Evolutionary conservation across 2,888 invertebrate genomes (phyloP).

Genomic region (Sthenelais limicola): DNA sequence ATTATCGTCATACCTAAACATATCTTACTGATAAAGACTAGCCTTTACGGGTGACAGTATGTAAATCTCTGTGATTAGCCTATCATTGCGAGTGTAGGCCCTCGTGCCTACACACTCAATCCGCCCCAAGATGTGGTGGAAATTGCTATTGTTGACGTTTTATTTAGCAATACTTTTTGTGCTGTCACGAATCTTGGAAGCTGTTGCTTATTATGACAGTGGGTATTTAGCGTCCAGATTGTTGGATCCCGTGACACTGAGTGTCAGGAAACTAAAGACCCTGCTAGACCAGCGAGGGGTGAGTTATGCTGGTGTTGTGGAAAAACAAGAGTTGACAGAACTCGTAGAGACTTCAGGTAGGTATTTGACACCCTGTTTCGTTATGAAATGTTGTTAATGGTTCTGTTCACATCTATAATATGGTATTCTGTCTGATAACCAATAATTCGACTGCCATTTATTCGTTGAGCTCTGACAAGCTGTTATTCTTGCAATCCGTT

Average conservation of each 20-base stretch:
- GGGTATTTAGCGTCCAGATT: conserved; percentile 65
- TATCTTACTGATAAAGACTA: too few relatives aligned
- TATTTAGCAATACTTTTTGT: conserved; percentile 69
- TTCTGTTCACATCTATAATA: too few relatives aligned
- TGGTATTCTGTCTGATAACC: too few relatives aligned
- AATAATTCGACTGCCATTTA: too few relatives aligned
- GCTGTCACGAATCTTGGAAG: conserved; percentile 70
- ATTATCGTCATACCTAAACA: too few relatives aligned
- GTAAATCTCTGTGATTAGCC: background rate
- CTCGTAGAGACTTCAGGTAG: conserved; percentile 72
- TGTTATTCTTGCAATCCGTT: too few relatives aligned
- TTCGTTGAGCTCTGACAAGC: too few relatives aligned
- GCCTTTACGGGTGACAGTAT: background rate
- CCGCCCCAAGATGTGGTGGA: conserved; percentile 64
- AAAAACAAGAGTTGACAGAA: conserved; percentile 70
- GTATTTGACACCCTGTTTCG: too few relatives aligned
- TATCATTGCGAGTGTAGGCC: background rate
- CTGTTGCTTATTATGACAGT: conserved; percentile 69
- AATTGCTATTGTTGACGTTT: conserved; percentile 68
- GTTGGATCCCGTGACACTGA: conserved; percentile 72
- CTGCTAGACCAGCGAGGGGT: conserved; percentile 72
- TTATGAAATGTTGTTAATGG: too few relatives aligned
- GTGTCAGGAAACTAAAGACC: conserved; percentile 71
- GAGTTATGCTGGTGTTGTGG: conserved; percentile 71
- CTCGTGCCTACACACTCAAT: background rate